Evolutionary conservation across 2,113 vertebrate species (phyloP), one percentile per base, ranked within the genome.

Genomic region (Oryzias melastigma): DNA sequence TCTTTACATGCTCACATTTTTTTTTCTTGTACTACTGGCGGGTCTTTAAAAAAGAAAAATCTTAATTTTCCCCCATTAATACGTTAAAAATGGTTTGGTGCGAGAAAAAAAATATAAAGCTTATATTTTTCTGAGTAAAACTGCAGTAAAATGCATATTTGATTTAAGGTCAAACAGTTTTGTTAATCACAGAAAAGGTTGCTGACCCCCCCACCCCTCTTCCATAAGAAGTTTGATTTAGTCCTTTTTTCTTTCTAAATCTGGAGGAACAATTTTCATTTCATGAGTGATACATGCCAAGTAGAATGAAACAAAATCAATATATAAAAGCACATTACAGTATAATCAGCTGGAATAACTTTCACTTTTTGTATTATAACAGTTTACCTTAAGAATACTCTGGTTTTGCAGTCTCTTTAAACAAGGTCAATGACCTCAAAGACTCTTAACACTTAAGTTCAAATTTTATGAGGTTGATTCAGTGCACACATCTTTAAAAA

Each of bases 201-300:
- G 66, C 66, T 40, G 55, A 70, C 65, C 61, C 70, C 65, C 61
- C 65, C 29, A 1, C 29, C 29, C 8, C 25, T 7, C 25, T 7
- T 5, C 25, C 35, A 35, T 35, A 8, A 35, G 35, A 35, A 12
- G 10, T 35, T 35, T 35, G 3, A 35, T 12, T 35, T 35, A 12
- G 35, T 35, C 35, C 35, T 8, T 35, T 35, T 35, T 16, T 54
- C 15, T 49, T 61, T 47, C 70, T 59, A 10, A 73, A 52, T 22
- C 25, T 12, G 46, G 14, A 60, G 18, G 5, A 80, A 72, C 65
- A 81, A 84, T 85, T 86, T 88, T 84, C 83, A 84, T 86, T 87
- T 84, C 70, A 87, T 84, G 84, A 84, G 85, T 81, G 74, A 76
- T 81, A 85, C 80, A 84, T 68, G 71, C 76, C 51, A 65, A 52